Evolutionary conservation across 2,797 vertebrate species (phyloP).

Genomic region (Silurus aristotelis): DNA sequence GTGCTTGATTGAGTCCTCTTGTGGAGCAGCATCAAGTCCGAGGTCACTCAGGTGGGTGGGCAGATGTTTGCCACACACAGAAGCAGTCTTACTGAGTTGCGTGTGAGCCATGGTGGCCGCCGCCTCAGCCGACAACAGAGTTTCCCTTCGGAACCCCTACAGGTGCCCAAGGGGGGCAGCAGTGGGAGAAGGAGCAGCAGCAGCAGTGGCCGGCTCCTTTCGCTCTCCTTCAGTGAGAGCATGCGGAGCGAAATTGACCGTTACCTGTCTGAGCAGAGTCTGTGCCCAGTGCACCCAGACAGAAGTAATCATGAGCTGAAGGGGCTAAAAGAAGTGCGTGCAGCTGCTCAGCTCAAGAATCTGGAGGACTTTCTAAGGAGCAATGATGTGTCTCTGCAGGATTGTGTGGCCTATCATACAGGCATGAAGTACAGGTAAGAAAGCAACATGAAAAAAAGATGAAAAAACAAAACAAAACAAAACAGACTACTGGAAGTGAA

Average conservation of each 20-base stretch:
- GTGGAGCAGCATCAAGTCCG: background rate
- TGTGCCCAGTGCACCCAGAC: slow-evolving; percentile 77
- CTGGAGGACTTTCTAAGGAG: slow-evolving; percentile 90
- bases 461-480: no score
- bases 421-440: slow-evolving; percentile 94
- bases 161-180: slow-evolving; percentile 70
- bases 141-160: slow-evolving; percentile 62
- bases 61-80: slow-evolving; percentile 68
- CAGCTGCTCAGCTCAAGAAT: slow-evolving; percentile 85
- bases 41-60: slow-evolving; percentile 17
- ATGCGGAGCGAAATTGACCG: slow-evolving; percentile 85
- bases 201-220: slow-evolving; percentile 78
- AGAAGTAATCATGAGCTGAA: slow-evolving; percentile 78
- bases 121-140: slow-evolving; percentile 61
- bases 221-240: slow-evolving; percentile 88
- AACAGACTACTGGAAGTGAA: background rate
- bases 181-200: slow-evolving; percentile 69
- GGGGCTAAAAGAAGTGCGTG: slow-evolving; percentile 83
- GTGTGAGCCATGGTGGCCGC: slow-evolving; percentile 50
- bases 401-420: slow-evolving; percentile 77
- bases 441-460: background rate
- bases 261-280: slow-evolving; percentile 83
- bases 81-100: slow-evolving; percentile 62
- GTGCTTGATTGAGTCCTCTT: slow-evolving; percentile 24
- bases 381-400: slow-evolving; percentile 86